A percentile compares a stretch with the other conserved stretches of the same genome.
These are phyloP conservation scores for Zapus hudsonius DNA, from an alignment of 2,113 vertebrate species.

Conservation along the genomic window DNA sequence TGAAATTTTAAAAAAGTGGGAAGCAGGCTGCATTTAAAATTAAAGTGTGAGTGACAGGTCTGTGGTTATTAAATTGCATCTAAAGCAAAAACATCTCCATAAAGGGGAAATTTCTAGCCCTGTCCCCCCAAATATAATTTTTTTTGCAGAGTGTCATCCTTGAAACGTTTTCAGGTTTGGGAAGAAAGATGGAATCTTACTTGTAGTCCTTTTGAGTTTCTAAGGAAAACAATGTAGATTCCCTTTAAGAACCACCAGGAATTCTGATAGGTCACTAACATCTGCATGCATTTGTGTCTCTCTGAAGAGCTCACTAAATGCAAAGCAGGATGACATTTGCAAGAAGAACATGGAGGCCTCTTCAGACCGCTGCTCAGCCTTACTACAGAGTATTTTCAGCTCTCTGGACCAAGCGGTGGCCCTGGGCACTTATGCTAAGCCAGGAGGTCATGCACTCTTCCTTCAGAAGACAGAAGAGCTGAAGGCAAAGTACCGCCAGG, in stretches of 20 bases:
- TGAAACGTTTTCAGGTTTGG: conserved; percentile 2
- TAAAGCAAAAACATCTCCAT: neutral
- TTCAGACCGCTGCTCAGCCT: neutral
- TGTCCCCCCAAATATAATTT: neutral
- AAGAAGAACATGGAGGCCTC: conserved; percentile 62
- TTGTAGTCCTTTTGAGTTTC: neutral
- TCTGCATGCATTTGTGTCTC: neutral
- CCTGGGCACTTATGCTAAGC: conserved; percentile 34
- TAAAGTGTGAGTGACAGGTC: neutral
- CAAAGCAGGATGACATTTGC: conserved; percentile 49
- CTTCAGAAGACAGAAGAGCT: conserved; percentile 46
- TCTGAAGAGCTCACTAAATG: conserved; percentile 57
- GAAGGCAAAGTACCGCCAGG: conserved; percentile 41
- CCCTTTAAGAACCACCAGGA: neutral
- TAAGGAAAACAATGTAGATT: neutral
- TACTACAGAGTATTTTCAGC: conserved; percentile 66
- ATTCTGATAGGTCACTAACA: neutral
- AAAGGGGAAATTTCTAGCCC: neutral
- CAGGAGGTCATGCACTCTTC: conserved; percentile 55
- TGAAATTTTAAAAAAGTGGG: neutral
- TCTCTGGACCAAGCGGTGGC: conserved; percentile 57
- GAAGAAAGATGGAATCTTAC: neutral
- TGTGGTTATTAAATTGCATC: neutral
- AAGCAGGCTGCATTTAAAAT: neutral
- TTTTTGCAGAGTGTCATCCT: neutral